phyloP scores from a whole-genome alignment of 1,140 invertebrate genomes.

The Pseudomyrmex dendroicus region DNA sequence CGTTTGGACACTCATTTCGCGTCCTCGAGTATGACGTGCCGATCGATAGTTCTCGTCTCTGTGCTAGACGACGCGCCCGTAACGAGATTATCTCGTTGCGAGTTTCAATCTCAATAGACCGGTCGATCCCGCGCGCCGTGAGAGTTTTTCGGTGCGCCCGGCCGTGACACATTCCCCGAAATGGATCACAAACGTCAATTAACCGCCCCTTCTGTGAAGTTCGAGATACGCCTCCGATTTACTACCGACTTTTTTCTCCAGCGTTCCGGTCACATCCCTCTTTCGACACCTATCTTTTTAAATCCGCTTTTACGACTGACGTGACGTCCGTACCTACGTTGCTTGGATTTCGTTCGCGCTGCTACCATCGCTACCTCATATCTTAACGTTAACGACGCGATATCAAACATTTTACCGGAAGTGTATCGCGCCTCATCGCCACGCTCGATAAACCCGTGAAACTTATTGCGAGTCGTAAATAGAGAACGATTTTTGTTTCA shows the following conservation, averaged over 20 bases:
- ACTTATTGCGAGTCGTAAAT: constrained; percentile 6
- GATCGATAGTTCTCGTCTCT: constrained; percentile 6
- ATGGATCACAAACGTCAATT: constrained; percentile 41
- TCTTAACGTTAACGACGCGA: background rate
- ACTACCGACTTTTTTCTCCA: constrained; percentile 14
- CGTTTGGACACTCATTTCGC: constrained; percentile 41
- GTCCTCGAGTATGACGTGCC: constrained; percentile 32
- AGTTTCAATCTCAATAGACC: constrained; percentile 54
- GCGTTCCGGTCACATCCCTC: background rate
- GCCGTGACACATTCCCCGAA: constrained; percentile 28
- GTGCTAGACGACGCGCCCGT: background rate
- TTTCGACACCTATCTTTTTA: constrained; percentile 45
- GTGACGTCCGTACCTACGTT: background rate
- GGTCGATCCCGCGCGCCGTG: constrained; percentile 39
- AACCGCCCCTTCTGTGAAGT: constrained; percentile 13
- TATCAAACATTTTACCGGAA: background rate
- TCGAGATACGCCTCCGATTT: constrained; percentile 10
- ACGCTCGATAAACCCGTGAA: background rate
- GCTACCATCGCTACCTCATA: background rate
- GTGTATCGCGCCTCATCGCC: background rate
- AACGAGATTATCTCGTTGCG: constrained; percentile 49
- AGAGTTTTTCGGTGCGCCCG: constrained; percentile 54
- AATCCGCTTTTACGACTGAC: constrained; percentile 34
- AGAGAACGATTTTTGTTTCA: background rate
- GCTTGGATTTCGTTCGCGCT: background rate